Evolutionary conservation across 1,140 invertebrate species (phyloP), one percentile per base, ranked within the genome.

Genomic region (Psilanteris sp.): DNA sequence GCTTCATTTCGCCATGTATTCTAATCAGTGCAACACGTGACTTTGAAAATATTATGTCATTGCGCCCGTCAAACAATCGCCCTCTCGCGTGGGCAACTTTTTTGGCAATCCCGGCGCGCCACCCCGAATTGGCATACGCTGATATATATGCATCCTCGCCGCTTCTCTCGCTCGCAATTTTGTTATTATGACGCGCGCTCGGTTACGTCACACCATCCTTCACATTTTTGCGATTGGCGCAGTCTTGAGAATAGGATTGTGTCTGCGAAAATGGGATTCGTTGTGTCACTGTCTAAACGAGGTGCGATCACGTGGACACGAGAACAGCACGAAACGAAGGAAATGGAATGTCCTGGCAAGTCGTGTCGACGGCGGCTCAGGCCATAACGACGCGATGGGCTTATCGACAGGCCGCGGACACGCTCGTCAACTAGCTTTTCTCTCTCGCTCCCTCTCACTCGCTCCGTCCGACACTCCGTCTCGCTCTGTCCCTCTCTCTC

Each of bases 261-360:
- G 54, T 48, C 48, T 61, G 43, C 55, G 54, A 68, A 66, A 75
- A 75, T 75, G 36, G 54, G 46, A 67, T 61, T 54, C 72, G 72
- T 62, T 44, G 57, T 71, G 67, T 67, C 54, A 55, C 46, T 26
- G 43, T 48, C 27, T 52, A 55, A 73, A 52, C 52, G 59, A 64
- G 41, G 36, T 36, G 36, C 55, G 36, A 75, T 72, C 62, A 57
- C 71, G 62, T 70, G 70, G 61, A 55, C 68, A 55, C 48, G 55
- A 44, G 37, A 43, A 31, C 62, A 39, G 41, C 64, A 62, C 76
- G 74, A 79, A 80, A 81, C 79, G 78, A 77, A 83, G 79, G 81
- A 83, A 84, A 83, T 82, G 78, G 77, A 80, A 84, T 84, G 81
- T 83, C 80, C 81, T 79, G 81, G 71, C 72, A 61, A 81, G 78